Conservation (phyloP, 2,113 vertebrate genomes). For the Leptobrachium ailaonicum region DNA sequence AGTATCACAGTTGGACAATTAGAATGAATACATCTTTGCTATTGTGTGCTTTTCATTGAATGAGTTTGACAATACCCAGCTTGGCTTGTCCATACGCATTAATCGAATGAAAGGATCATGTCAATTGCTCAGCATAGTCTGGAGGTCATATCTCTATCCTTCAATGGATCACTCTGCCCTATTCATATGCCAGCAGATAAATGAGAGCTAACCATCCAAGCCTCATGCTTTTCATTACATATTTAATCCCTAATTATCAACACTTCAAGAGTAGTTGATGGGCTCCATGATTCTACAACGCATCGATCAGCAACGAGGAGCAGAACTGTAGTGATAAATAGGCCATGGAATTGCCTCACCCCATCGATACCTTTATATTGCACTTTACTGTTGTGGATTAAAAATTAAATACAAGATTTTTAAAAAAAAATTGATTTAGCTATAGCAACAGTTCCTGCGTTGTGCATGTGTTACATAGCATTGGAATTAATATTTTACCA, state of each 20-base stretch:
- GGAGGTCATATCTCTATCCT: neutral
- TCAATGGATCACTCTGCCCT: neutral
- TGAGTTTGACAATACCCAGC: neutral
- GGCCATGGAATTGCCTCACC: neutral
- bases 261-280: neutral
- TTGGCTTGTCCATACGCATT: neutral
- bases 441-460: too few relatives aligned
- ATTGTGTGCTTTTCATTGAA: neutral
- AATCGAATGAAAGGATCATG: neutral
- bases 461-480: too few relatives aligned
- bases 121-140: neutral
- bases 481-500: too few relatives aligned
- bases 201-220: neutral
- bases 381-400: too few relatives aligned
- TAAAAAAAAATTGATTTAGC: too few relatives aligned
- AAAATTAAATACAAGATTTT: too few relatives aligned
- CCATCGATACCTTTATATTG: neutral
- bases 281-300: neutral
- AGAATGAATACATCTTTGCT: neutral
- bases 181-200: neutral
- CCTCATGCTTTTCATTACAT: neutral
- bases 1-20: neutral
- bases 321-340: neutral
- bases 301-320: neutral
- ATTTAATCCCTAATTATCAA: neutral